Evolutionary conservation across 2,797 vertebrate genomes (phyloP), one percentile per base, ranked within the genome.

Genomic region (Molossus molossus): DNA sequence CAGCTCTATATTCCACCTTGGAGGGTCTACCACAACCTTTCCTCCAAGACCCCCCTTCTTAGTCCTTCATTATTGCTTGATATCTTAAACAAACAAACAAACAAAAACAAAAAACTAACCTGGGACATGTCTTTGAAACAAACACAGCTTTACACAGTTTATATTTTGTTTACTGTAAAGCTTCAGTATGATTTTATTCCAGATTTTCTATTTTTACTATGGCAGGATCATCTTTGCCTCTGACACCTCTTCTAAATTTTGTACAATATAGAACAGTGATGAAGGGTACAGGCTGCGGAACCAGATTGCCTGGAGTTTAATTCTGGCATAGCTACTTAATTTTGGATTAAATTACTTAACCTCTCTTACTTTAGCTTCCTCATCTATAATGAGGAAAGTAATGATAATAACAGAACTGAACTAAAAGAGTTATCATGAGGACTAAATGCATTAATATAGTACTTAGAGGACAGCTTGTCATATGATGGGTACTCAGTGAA

Each of bases 61-160:
- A 40, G 55, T 62, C 53, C 50, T 91, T 91, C 40, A 91, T 58
- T 58, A 91, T 27, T 81, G 58, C 18, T 75, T 60, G 6, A 77
- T 77, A 77, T 50, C 53, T 75, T 45, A 29, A 67, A 60, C 57
- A 58, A 18, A 21, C 57, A 58, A 18, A 58, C 57, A 62, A 23
- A 62, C 25, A 77, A 33, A 25, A 21, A 25, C 6, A 29, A 57
- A 70, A 77, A 86, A 13, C 13, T 33, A 91, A 72, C 45, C 81
- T 84, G 33, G n/a, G 10, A 90, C n/a, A 23, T 83, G 23, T 57
- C 55, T 86, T 79, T 90, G 80, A 53, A 90, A 94, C 3, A 76
- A 79, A 27, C 45, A 90, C 45, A 90, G 57, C 21, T 86, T 80
- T 40, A 79, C 21, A 89, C 10, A 86, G 27, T 81, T 73, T 91